Base-by-base conservation (phyloP, 2,888 invertebrate genomes). In the Adelphocoris suturalis region DNA sequence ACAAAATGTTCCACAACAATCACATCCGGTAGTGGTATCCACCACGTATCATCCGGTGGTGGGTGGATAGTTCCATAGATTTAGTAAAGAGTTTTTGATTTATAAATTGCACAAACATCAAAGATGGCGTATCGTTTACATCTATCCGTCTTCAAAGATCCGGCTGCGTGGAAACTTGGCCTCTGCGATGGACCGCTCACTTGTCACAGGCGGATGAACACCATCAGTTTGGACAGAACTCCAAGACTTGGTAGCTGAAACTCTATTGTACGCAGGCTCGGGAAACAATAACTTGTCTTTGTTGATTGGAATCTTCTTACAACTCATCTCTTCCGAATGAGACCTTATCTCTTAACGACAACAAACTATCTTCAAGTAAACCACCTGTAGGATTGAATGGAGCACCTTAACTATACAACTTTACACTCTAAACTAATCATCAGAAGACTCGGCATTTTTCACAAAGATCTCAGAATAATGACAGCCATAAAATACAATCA, bases 171-270 rank as follows among this genome's bases (percentile, higher is more conserved):
- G 68, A 68, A 68, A 68, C 4, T 5, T 68, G 68, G 68, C 19
- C 68, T 23, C 27, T 68, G 13, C 23, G 68, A 68, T 19, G 68
- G 2, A 9, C 78, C 47, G 37, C 19, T 78, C 78, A 4, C 78
- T 78, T 47, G 78, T 78, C 78, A 78, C 46, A 78, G 78, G n/a
- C 78, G 37, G 46, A 16, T 28, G 78, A 78, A 47, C 78, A 78
- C 78, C 78, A 78, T 78, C 78, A 78, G 19, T 47, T 47, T 11
- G 16, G n/a, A 9, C 37, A 19, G 13, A 28, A n/a, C 5, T 76
- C n/a, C 16, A 16, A 76, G 14, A 19, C 46, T 46, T 78, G 78
- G 78, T 2, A 47, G 13, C 14, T n/a, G 78, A 78, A 47, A 37
- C 47, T 11, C 47, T 19, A 78, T 78, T 78, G 78, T 78, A 12